These are phyloP conservation scores for Leptodactylus fuscus DNA, from an alignment of 2,113 vertebrate species.

Conservation along the genomic window DNA sequence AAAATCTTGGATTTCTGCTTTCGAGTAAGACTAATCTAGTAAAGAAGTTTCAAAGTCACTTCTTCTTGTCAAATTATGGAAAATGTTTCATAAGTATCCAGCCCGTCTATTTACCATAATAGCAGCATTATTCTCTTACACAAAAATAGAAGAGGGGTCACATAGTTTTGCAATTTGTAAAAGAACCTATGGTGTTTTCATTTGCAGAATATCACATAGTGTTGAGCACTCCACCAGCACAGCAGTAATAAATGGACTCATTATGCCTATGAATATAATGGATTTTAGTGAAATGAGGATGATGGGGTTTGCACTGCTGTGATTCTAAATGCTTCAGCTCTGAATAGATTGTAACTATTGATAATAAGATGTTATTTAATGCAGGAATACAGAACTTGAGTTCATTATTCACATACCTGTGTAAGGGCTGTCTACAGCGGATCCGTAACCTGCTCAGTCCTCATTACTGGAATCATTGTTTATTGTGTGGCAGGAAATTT, in stretches of 20 bases:
- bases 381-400: background rate
- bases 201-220: background rate
- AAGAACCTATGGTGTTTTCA: background rate
- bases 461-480: no score
- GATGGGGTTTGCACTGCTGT: background rate
- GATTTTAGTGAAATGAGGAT: background rate
- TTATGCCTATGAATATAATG: background rate
- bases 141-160: background rate
- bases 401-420: background rate
- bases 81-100: background rate
- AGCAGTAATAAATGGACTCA: background rate
- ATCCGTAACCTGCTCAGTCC: no score
- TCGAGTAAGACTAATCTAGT: no score
- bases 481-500: background rate
- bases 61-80: background rate
- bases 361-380: constrained; percentile 12
- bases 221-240: background rate
- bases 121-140: background rate
- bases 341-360: constrained; percentile 1
- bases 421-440: background rate
- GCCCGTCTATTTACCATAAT: background rate
- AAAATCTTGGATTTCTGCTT: no score
- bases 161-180: background rate
- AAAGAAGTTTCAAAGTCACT: no score
- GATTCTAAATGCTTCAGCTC: background rate